Base-by-base conservation (phyloP, 2,888 invertebrate genomes). In the Volucella inanis region DNA sequence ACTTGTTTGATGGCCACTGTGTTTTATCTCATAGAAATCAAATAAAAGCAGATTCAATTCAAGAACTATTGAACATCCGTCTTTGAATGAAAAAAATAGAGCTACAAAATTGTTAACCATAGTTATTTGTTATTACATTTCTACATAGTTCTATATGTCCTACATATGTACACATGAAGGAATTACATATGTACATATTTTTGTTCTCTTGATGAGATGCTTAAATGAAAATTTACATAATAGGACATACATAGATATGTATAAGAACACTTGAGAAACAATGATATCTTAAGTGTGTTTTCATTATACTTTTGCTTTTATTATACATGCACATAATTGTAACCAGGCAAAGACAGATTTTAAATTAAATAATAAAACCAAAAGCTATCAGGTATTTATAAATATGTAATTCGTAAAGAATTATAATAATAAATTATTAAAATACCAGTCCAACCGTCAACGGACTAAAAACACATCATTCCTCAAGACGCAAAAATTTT, bases 151-250 rank as follows among this genome's bases (percentile, higher is more conserved):
- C 0, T 31, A 22, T 22, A 22, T 22, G 22, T n/a, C n/a, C n/a
- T 22, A 22, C 18, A 22, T 22, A 2, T 22, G n/a, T n/a, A n/a
- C n/a, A n/a, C n/a, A 22, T 22, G 18, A 3, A 45, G 61, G 22
- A 57, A 41, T 1, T 11, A n/a, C 3, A 22, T 61, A 22, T 45
- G 18, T 43, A 59, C 59, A 43, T 59, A 59, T 15, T 59, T 45
- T 12, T 59, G 31, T 31, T 31, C 6, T 43, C 43, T 12, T 43
- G 59, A 45, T 59, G 18, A 45, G 9, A 45, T 47, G 31, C 14
- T 31, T 45, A 47, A n/a, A 61, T 61, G 45, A 61, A 61, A 12
- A 45, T 45, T 61, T 11, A 22, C 39, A 18, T 41, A 61, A 61
- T 18, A 45, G 41, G 45, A 45, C 18, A 8, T n/a, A 61, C 8